Evolutionary conservation across 2,888 invertebrate genomes (phyloP), one percentile per base, ranked within the genome.

Genomic region (Acrocyrtus sp.): DNA sequence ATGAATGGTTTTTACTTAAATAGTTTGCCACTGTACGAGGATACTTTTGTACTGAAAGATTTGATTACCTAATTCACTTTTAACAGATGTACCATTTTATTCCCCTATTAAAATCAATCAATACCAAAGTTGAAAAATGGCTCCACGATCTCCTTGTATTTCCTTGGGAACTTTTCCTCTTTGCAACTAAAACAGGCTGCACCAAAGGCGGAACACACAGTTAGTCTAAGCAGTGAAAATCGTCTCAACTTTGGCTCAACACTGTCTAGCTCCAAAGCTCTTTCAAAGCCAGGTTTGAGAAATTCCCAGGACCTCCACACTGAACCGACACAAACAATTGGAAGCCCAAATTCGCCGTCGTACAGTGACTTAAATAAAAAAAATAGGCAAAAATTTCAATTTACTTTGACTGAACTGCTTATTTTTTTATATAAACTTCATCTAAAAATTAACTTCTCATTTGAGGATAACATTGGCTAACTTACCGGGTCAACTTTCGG

Each of bases 271-370:
- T 70, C 65, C 3, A 92, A 83, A 74, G 88, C 87, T 1, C 84
- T 82, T 2, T 89, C 82, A 79, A 94, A 91, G 0, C 94, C 95
- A 2, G 89, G 86, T 82, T 90, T 87, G 74, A 98, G 83, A 26
- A 92, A 87, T 3, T 89, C 86, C 96, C 96, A 98, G 83, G 96
- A 96, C 76, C 92, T 89, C 94, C 95, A 98, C 0, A 98, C 96
- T 0, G 96, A 96, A 0, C 98, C 98, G 0, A 97, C 94, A 83
- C 96, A 97, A 0, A 96, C 90, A 0, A 98, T 88, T 56, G 90
- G 88, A 47, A 95, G 82, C 0, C 91, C 92, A 21, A 88, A 89
- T 2, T 84, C 81, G 53, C 83, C 83, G 21, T 85, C 81, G 47
- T 85, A 85, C 54, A 90, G 83, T 72, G 87, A 87, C 85, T 88